These are phyloP conservation scores for Stenurella melanura DNA, from an alignment of 2,888 invertebrate genomes.

Conservation along the genomic window DNA sequence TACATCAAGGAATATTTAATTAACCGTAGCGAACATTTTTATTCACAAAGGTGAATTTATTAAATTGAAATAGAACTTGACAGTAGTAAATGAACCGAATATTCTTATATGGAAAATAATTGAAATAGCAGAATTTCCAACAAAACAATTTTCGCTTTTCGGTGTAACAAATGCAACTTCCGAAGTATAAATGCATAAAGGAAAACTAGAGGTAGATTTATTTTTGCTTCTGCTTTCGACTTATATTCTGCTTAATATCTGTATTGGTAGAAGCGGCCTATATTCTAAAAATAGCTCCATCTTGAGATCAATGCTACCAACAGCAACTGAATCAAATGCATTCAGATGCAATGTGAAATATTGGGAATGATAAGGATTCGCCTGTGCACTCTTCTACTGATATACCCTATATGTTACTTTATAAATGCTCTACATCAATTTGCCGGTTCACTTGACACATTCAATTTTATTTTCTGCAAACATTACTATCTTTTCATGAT, in stretches of 20 bases:
- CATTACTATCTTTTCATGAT: background rate
- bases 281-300: conserved; percentile 36
- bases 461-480: background rate
- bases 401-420: conserved; percentile 9
- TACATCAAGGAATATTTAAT: no score
- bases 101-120: background rate
- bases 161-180: background rate
- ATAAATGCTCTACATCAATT: conserved; percentile 11
- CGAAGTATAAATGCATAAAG: background rate
- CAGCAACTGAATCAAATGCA: conserved; percentile 1
- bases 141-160: background rate
- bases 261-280: conserved; percentile 9
- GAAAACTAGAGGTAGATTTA: background rate
- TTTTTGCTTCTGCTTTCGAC: conserved; percentile 1
- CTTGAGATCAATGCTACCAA: conserved; percentile 32
- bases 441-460: conserved; percentile 2
- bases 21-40: no score
- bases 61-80: no score
- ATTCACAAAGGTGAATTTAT: no score
- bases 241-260: conserved; percentile 1
- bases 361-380: conserved; percentile 11
- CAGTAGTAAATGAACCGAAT: background rate
- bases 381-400: background rate
- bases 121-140: background rate
- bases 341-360: conserved; percentile 20